Evolutionary conservation across 2,113 vertebrate species (phyloP), one percentile per base, ranked within the genome.

Genomic region (Brachypodius melanocephalos): DNA sequence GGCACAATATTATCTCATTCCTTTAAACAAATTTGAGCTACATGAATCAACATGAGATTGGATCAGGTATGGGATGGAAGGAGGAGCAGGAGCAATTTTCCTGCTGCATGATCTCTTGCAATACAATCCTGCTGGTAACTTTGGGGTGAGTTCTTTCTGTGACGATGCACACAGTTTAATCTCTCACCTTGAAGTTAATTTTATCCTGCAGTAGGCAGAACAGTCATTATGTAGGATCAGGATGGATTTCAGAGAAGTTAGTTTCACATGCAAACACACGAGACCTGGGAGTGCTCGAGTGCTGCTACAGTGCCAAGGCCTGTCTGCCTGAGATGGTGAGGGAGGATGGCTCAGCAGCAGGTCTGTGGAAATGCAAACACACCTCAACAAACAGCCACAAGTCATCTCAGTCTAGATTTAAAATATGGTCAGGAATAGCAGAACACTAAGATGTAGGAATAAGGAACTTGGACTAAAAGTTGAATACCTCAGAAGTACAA

Each of bases 181-280:
- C 81, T 96, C 87, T 94, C 85, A 95, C 95, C 93, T 95, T 88
- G 85, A 76, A 95, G 87, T 90, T 94, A 91, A 96, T 93, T 96
- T 96, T 95, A 93, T 91, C 63, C 85, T 59, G 68, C 88, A 73
- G 88, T 83, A 73, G 85, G 89, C 89, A 95, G 85, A 88, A 58
- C 52, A 89, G 81, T 59, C 90, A 85, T 89, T 94, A 58, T 29
- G 51, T 77, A 80, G 75, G 51, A 85, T 63, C 81, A 83, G 68
- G 84, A 73, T 73, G 63, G 69, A 80, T 66, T 93, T 71, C 71
- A 79, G 74, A 66, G 61, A 57, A 85, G 42, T 29, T 43, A 18
- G 54, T 92, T 93, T 85, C 74, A 89, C 21, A 31, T 25, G 83
- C 72, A 93, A 83, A 78, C 45, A 65, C 73, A 76, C 4, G 3